These are phyloP conservation scores for Tribolium freemani DNA, from an alignment of 2,888 invertebrate species.

Conservation along the genomic window DNA sequence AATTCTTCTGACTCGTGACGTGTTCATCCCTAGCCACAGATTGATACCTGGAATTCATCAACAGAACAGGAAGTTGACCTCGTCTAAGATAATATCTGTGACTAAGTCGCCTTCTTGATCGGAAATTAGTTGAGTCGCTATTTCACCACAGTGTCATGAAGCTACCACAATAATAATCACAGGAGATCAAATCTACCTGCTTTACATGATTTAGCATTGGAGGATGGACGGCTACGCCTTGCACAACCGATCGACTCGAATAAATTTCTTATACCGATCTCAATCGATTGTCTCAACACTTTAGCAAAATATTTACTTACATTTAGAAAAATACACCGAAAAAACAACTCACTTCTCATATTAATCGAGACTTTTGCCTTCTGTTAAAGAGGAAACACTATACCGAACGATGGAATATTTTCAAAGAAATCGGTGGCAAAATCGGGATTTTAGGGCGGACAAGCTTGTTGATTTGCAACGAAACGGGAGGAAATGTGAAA, in stretches of 20 bases:
- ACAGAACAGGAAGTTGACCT: conserved; percentile 31
- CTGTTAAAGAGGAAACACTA: background rate
- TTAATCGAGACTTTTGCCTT: background rate
- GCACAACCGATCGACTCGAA: background rate
- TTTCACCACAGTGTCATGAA: conserved; percentile 30
- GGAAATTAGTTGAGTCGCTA: conserved; percentile 33
- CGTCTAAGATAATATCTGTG: conserved; percentile 33
- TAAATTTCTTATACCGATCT: background rate
- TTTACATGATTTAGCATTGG: conserved; percentile 27
- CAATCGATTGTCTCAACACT: background rate
- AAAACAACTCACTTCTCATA: background rate
- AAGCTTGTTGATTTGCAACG: conserved; percentile 27
- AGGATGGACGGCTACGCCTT: background rate
- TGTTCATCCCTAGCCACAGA: too few relatives aligned
- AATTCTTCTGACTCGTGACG: conserved; percentile 6
- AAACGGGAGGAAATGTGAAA: conserved; percentile 22
- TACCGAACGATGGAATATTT: background rate
- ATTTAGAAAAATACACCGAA: background rate
- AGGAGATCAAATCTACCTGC: conserved; percentile 23
- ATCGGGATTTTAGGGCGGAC: conserved; percentile 18
- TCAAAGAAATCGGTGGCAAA: conserved; percentile 6
- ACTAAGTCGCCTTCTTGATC: conserved; percentile 28
- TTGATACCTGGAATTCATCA: conserved; percentile 32
- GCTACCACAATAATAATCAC: conserved; percentile 29
- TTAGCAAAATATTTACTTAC: background rate